Percentiles rank a stretch among this genome's conserved stretches.
phyloP scores from a whole-genome alignment of 2,888 invertebrate species.

The Cephonodes hylas region DNA sequence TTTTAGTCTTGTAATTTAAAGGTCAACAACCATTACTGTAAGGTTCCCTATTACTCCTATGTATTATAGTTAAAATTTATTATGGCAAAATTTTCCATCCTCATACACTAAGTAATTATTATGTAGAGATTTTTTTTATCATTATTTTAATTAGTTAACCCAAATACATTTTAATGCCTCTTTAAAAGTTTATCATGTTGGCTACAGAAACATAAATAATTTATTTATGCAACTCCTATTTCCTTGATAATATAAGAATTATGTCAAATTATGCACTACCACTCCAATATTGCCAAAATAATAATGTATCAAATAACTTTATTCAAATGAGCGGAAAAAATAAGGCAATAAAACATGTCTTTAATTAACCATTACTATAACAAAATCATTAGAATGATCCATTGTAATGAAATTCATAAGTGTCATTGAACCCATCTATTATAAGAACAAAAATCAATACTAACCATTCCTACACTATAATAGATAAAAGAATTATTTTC shows the following conservation, averaged over 20 bases:
- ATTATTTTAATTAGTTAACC: not conserved
- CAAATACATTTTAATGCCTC: not conserved
- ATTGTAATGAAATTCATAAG: not conserved
- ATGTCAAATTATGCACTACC: too few species aligned
- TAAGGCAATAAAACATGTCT: too few species aligned
- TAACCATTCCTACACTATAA: not conserved
- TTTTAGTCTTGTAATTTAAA: not conserved
- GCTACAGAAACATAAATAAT: not conserved
- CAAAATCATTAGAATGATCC: not conserved
- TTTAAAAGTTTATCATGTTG: not conserved
- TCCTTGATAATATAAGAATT: too few species aligned
- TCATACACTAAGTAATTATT: not conserved
- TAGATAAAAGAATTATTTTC: not conserved
- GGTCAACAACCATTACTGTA: not conserved
- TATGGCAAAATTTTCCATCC: not conserved
- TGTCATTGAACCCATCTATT: not conserved
- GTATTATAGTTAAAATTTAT: too few species aligned
- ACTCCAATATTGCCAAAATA: too few species aligned
- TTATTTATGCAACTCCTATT: too few species aligned
- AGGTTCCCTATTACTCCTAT: not conserved
- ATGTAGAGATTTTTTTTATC: not conserved
- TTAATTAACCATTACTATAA: too few species aligned
- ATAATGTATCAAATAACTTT: too few species aligned
- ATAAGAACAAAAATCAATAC: not conserved
- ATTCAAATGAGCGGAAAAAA: too few species aligned